Base-by-base conservation (phyloP, 2,888 invertebrate genomes). In the Ophonus ardosiacus region DNA sequence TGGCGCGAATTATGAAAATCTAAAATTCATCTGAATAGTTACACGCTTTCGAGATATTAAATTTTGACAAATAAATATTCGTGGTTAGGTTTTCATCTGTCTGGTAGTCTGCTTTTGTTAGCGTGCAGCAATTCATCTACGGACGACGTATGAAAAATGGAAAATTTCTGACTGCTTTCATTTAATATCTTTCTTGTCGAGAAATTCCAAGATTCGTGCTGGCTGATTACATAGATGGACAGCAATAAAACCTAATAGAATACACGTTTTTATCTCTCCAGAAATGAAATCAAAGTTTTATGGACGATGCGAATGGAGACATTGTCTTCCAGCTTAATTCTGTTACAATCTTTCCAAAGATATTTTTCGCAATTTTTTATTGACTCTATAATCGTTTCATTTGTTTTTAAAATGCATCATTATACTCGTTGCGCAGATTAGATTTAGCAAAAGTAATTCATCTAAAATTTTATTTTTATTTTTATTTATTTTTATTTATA, bases 211-310 rank as follows among this genome's bases (percentile, higher is more conserved):
- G 78, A 78, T 78, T 57, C 57, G 24, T 57, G 38, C 13, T 31
- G 59, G 13, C 78, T 78, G 78, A 78, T 78, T 78, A 78, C 78
- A 78, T 15, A 38, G 57, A 78, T 78, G 78, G 57, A 78, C 78
- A 78, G 78, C 78, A 57, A 57, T 78, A 78, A 78, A 78, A 78
- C 78, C 78, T 78, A 78, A 78, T 78, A 57, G 57, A 78, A 78
- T 78, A 78, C 31, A 78, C 57, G 21, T 78, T 56, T 78, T 57
- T 57, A 31, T 78, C 78, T 78, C 31, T 78, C 31, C 31, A 76
- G 78, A 78, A 78, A 78, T 78, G 24, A 78, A 78, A 78, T 78
- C 78, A 57, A 78, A 78, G 56, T 78, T 78, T 78, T 78, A 78
- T 78, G 57, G 43, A 59, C 17, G 57, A 56, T 56, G 18, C 7